Base-by-base conservation (phyloP, 53 echinoderm and acorn worm genomes). In the Holothuria leucospilota region DNA sequence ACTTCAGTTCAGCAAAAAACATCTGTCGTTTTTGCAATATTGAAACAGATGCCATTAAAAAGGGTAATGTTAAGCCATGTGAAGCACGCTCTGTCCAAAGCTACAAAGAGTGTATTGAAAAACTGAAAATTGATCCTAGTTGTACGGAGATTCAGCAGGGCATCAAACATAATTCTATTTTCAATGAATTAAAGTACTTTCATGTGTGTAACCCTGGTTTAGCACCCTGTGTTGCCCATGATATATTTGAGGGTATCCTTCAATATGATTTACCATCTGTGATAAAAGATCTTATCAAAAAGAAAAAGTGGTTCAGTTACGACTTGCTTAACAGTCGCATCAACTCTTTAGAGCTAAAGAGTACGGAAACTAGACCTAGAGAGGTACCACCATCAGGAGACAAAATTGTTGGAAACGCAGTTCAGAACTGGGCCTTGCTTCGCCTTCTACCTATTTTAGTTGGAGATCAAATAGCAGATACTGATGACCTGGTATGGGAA, bases 351-450 rank as follows among this genome's bases (percentile, higher is more conserved):
- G n/a, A n/a, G n/a, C n/a, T n/a, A n/a, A n/a, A n/a, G n/a, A n/a
- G n/a, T n/a, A n/a, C n/a, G n/a, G n/a, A n/a, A n/a, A n/a, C n/a
- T n/a, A n/a, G n/a, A n/a, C n/a, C n/a, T n/a, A n/a, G n/a, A n/a
- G n/a, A n/a, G n/a, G n/a, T n/a, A n/a, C n/a, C n/a, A n/a, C n/a
- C n/a, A n/a, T n/a, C n/a, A n/a, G n/a, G n/a, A n/a, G n/a, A n/a
- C n/a, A n/a, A n/a, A n/a, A n/a, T n/a, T n/a, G n/a, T n/a, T 38
- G 93, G 93, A 4, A 90, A 93, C 20, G 93, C 93, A 63, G 68
- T 85, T 25, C 87, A 93, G 20, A 93, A 90, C 66, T 91, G 92
- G 92, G 77, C 42, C 23, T 64, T 92, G 29, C 28, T 88, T 20
- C 27, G 92, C 56, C 39, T 70, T 49, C 72, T 92, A 28, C 81